These are phyloP conservation scores for Oreotrochilus melanogaster DNA, from an alignment of 2,113 vertebrate genomes.

Conservation along the genomic window DNA sequence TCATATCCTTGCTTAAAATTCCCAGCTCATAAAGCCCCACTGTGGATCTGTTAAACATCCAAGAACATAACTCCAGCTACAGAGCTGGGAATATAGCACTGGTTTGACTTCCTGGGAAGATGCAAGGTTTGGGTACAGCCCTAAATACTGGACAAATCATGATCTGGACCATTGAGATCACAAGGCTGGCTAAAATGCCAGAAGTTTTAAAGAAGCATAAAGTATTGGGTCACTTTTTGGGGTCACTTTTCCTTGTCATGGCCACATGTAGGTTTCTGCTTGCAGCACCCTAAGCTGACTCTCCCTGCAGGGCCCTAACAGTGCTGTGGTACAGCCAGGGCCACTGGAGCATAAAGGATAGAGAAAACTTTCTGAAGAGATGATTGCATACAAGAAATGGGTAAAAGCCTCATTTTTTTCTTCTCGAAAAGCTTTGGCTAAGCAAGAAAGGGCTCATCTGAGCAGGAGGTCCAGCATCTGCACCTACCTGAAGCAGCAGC, in stretches of 20 bases:
- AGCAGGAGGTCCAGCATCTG: not conserved
- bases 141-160: not conserved
- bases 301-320: not conserved
- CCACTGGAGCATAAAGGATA: not conserved
- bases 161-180: not conserved
- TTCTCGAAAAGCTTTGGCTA: not conserved
- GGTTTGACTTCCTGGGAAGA: not conserved
- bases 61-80: not conserved
- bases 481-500: not conserved
- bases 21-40: not conserved
- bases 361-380: not conserved
- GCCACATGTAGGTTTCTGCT: accelerated
- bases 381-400: accelerated
- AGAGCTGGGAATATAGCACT: not conserved
- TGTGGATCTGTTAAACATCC: not conserved
- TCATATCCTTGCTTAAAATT: not conserved
- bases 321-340: not conserved
- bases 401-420: not conserved
- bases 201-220: not conserved
- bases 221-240: not conserved
- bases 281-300: not conserved
- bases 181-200: not conserved
- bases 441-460: not conserved
- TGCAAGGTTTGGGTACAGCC: not conserved
- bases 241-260: not conserved